phyloP scores from a whole-genome alignment of 2,797 vertebrate genomes.

The Astyanax mexicanus region DNA sequence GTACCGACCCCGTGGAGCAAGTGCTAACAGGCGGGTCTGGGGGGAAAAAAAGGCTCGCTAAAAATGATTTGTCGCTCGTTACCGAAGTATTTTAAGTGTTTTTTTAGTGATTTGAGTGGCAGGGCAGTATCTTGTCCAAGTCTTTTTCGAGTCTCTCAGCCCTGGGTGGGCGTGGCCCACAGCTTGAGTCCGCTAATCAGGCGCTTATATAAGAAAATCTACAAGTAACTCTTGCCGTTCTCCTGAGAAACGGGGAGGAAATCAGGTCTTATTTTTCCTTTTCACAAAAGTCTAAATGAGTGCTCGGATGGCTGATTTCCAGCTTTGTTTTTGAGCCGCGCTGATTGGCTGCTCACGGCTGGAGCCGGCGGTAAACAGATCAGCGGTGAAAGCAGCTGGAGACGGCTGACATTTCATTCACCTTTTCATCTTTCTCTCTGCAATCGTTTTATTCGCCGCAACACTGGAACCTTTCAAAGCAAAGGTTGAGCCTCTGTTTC shows the following conservation, averaged over 20 bases:
- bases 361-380: slow-evolving; percentile 38
- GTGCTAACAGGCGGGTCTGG: too few relatives aligned
- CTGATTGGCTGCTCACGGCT: slow-evolving; percentile 30
- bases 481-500: slow-evolving; percentile 40
- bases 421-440: slow-evolving; percentile 67
- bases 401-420: slow-evolving; percentile 69
- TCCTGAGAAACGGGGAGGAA: not conserved
- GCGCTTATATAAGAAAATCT: slow-evolving; percentile 7
- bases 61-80: too few relatives aligned
- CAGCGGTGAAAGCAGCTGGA: slow-evolving; percentile 62
- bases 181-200: slow-evolving; percentile 5
- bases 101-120: too few relatives aligned
- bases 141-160: not conserved
- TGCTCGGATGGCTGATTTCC: slow-evolving; percentile 11
- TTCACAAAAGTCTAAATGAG: slow-evolving; percentile 37
- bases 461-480: slow-evolving; percentile 68
- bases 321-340: slow-evolving; percentile 30
- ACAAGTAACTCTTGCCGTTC: slow-evolving; percentile 22
- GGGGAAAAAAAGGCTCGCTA: too few relatives aligned
- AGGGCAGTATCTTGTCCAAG: not conserved
- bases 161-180: not conserved
- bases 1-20: too few relatives aligned
- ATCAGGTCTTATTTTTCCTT: not conserved
- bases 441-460: slow-evolving; percentile 57
- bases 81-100: too few relatives aligned